Evolutionary conservation across 2,113 vertebrate genomes (phyloP), one percentile per base, ranked within the genome.

Genomic region (Dicaeum eximium): DNA sequence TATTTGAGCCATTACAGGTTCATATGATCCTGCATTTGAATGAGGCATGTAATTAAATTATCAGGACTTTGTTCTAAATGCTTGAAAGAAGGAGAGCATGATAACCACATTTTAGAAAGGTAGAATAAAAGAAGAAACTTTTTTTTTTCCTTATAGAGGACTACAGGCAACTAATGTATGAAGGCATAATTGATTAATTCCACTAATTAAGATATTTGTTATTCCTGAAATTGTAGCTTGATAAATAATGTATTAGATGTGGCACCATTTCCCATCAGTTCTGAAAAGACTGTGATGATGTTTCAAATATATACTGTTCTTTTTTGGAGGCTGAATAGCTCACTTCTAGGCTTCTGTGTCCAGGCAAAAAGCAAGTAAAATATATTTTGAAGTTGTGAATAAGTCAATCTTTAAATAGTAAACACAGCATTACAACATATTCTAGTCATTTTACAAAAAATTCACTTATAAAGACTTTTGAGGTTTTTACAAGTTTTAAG

Each of bases 21-120:
- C 95, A 96, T 91, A 83, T 92, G 77, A 94, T 92, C 81, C 96
- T 91, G 86, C 23, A 86, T 94, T 97, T 96, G 95, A 96, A 92
- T 88, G 86, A 95, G 67, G 80, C 85, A 95, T 93, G 89, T 97
- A 95, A 97, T 96, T 97, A 94, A 96, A 95, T 95, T 97, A 95
- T 96, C 80, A 57, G 79, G 81, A 95, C 88, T 96, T 96, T 92
- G 86, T 95, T 96, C 94, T 96, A 90, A 97, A 95, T 84, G 79
- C 80, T 95, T 92, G 72, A 92, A 97, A 96, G 80, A 87, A 94
- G 73, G 64, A 90, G 60, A 92, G 71, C 75, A 95, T 64, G 80
- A 92, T 91, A 96, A 96, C 57, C 61, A 94, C 81, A 60, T 96
- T 95, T 96, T 95, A 9, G 86, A 96, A 96, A 97, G 64, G 71